Evolutionary conservation across 2,797 vertebrate species (phyloP).

Genomic region (Scyliorhinus canicula): DNA sequence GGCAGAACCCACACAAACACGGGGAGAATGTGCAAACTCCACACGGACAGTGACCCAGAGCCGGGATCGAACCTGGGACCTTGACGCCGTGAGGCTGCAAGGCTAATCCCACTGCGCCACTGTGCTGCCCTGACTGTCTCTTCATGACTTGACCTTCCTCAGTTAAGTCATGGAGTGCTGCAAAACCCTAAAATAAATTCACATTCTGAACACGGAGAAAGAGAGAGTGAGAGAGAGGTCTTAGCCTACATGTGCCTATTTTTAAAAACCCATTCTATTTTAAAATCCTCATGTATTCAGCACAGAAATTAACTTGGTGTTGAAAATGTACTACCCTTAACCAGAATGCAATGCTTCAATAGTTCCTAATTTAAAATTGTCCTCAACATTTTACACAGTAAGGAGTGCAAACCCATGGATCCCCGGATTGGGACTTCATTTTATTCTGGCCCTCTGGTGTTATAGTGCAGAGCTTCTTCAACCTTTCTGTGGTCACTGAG

Average conservation of each 20-base stretch:
- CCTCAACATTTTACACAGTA: background rate
- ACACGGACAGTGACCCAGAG: too few relatives aligned
- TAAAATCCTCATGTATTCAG: background rate
- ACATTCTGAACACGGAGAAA: background rate
- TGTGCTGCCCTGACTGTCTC: too few relatives aligned
- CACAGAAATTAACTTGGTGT: background rate
- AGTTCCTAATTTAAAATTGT: background rate
- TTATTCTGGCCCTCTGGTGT: background rate
- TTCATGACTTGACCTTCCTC: background rate
- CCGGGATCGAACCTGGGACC: too few relatives aligned
- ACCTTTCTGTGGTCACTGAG: background rate
- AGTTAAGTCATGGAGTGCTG: background rate
- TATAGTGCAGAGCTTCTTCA: background rate
- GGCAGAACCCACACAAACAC: too few relatives aligned
- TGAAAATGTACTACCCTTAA: background rate
- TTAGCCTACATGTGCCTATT: background rate
- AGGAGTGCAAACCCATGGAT: background rate
- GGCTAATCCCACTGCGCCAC: too few relatives aligned
- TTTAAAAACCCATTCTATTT: background rate
- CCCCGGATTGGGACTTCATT: background rate
- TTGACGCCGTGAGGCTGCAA: too few relatives aligned
- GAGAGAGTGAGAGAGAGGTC: background rate
- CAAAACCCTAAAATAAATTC: background rate
- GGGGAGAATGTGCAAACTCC: too few relatives aligned
- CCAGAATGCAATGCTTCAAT: background rate